Percentiles rank a stretch among this genome's conserved stretches.
phyloP scores from a whole-genome alignment of 2,888 invertebrate species.

The Ashinkailepas kermadecensis region DNA sequence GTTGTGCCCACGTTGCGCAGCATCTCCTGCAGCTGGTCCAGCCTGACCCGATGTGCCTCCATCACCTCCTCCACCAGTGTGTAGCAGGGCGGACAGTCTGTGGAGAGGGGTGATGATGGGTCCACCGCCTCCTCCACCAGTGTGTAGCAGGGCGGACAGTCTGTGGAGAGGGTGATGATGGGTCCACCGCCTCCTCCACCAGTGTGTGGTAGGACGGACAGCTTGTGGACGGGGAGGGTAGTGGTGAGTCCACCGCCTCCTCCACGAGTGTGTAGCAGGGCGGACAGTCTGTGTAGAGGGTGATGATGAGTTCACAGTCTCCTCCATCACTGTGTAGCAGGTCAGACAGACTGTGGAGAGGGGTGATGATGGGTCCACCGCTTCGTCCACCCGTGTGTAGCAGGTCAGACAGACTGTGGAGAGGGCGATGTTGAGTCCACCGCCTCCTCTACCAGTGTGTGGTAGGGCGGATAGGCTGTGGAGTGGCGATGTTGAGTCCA shows the following conservation, averaged over 20 bases:
- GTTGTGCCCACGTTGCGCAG: slow-evolving; percentile 85
- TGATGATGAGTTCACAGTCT: background rate
- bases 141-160: slow-evolving; percentile 93
- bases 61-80: slow-evolving; percentile 84
- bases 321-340: slow-evolving; percentile 83
- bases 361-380: slow-evolving; percentile 57
- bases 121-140: slow-evolving; percentile 81
- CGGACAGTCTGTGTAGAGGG: slow-evolving; percentile 62
- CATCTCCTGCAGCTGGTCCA: slow-evolving; percentile 64
- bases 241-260: slow-evolving; percentile 65
- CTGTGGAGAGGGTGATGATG: slow-evolving; percentile 41
- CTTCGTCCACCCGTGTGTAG: slow-evolving; percentile 86
- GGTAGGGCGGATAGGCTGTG: too few species aligned
- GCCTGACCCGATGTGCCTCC: slow-evolving; percentile 61
- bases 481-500: too few species aligned
- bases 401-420: slow-evolving; percentile 79
- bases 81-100: slow-evolving; percentile 91
- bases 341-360: slow-evolving; percentile 72
- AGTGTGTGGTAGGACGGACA: slow-evolving; percentile 95
- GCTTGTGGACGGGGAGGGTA: slow-evolving; percentile 48
- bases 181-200: slow-evolving; percentile 48
- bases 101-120: background rate
- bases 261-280: slow-evolving; percentile 92
- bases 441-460: slow-evolving; percentile 65
- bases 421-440: background rate